These are phyloP conservation scores for Troides aeacus DNA, from an alignment of 2,888 invertebrate genomes.

Conservation along the genomic window DNA sequence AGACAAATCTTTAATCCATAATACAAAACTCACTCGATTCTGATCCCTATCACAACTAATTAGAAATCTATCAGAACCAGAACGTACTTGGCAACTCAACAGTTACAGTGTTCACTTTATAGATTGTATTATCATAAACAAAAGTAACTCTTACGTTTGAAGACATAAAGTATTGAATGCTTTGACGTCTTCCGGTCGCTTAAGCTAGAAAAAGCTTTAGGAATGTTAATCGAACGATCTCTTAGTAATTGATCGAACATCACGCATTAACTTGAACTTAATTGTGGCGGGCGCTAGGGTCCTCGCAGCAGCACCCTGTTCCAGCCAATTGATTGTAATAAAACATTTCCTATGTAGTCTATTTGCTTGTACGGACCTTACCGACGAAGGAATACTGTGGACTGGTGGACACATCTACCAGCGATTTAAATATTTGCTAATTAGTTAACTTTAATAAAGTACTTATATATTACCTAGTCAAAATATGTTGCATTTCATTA, in stretches of 20 bases:
- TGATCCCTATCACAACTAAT: neutral
- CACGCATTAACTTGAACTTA: slow-evolving; percentile 20
- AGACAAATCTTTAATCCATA: slow-evolving; percentile 17
- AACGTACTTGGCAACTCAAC: neutral
- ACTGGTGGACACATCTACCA: too few species aligned
- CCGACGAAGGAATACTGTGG: too few species aligned
- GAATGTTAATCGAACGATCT: slow-evolving; percentile 15
- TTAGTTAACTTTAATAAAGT: too few species aligned
- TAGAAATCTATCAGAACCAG: neutral
- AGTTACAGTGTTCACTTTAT: neutral
- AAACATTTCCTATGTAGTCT: neutral
- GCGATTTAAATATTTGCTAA: too few species aligned
- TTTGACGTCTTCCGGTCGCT: neutral
- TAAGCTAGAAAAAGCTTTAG: neutral
- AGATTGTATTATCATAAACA: neutral
- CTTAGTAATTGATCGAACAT: slow-evolving; percentile 15
- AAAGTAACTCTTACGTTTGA: neutral
- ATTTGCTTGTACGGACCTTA: too few species aligned
- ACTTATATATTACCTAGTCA: too few species aligned
- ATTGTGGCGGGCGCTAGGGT: slow-evolving; percentile 7
- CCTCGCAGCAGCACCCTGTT: neutral
- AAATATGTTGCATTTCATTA: too few species aligned
- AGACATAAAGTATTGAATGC: neutral
- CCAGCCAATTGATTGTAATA: slow-evolving; percentile 14
- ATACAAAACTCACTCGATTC: slow-evolving; percentile 6